Conservation (phyloP, 1,140 invertebrate genomes). For the Pygmarrhopalites habei region DNA sequence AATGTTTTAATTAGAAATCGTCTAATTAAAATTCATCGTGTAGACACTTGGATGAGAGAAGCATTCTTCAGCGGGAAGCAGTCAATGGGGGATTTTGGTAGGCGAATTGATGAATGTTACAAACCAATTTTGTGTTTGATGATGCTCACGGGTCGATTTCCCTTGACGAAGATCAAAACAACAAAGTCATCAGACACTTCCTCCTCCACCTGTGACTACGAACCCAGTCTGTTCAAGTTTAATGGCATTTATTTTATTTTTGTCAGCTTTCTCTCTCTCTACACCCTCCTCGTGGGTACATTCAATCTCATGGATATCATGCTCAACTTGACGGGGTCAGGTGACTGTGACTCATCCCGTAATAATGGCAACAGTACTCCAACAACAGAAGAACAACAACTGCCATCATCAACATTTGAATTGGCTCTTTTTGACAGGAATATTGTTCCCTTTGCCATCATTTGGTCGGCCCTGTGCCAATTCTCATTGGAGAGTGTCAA, state of each 20-base stretch:
- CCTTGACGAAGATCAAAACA: not conserved
- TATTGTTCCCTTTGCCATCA: constrained; percentile 8
- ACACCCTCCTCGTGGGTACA: not conserved
- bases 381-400: not conserved
- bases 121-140: not conserved
- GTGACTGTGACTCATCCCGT: no score
- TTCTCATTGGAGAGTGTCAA: not conserved
- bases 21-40: not conserved
- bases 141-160: constrained; percentile 1
- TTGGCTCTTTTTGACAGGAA: constrained; percentile 10
- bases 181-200: not conserved
- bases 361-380: no score
- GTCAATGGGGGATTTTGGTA: not conserved
- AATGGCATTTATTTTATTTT: constrained; percentile 13
- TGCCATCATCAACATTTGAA: not conserved
- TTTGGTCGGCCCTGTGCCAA: constrained; percentile 21
- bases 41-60: not conserved
- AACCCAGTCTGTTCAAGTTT: no score
- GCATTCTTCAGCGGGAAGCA: not conserved
- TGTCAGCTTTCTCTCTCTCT: not conserved
- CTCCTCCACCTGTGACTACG: not conserved
- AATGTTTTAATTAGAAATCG: not conserved
- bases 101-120: not conserved
- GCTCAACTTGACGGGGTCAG: not conserved
- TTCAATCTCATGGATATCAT: not conserved